Conservation (phyloP, 2,888 invertebrate genomes). For the Lasius fuliginosus region DNA sequence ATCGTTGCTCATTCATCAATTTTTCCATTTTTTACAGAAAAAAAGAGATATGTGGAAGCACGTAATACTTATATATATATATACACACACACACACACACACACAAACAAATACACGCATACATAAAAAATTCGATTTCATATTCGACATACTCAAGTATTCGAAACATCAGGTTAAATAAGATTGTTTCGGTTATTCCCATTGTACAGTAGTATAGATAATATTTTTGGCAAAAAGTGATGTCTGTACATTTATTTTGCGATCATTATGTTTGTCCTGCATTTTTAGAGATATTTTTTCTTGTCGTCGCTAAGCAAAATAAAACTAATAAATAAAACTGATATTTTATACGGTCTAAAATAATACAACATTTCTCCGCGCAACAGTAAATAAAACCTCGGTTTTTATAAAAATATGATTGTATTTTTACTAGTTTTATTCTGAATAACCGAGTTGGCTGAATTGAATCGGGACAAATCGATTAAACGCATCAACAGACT, state of each 20-base stretch:
- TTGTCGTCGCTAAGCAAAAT: neutral
- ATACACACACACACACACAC: neutral
- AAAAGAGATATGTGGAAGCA: constrained; percentile 17
- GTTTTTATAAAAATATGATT: constrained; percentile 51
- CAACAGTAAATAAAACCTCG: constrained; percentile 34
- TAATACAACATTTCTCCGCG: neutral
- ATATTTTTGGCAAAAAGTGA: neutral
- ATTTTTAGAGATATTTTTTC: neutral
- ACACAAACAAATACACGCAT: neutral
- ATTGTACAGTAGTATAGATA: neutral
- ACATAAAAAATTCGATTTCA: neutral
- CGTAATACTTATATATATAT: neutral
- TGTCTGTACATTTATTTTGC: neutral
- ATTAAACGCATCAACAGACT: constrained; percentile 26
- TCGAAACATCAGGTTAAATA: neutral
- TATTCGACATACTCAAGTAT: constrained; percentile 1
- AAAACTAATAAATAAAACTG: constrained; percentile 14
- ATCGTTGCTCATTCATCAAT: constrained; percentile 44
- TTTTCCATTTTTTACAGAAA: constrained; percentile 27
- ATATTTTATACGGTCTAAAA: neutral
- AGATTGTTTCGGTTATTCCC: neutral
- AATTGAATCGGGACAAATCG: constrained; percentile 44
- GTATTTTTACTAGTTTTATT: constrained; percentile 36
- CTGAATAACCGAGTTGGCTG: constrained; percentile 16
- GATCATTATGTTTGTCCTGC: neutral